Base-by-base conservation (phyloP, 2,888 invertebrate genomes). In the Cremastinae sp. region DNA sequence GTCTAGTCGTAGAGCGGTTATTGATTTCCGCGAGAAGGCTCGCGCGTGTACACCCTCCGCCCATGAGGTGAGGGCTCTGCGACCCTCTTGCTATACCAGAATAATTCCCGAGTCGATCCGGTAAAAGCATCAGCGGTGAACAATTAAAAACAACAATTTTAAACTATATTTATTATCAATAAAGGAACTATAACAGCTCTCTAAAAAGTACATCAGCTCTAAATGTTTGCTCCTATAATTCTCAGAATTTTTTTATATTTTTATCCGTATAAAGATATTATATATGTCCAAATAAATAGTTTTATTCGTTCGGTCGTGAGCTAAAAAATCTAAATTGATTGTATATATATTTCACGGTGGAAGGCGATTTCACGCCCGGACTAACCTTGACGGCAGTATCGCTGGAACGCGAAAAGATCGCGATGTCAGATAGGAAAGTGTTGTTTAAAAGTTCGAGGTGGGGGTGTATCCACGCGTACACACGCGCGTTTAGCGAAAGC, bases 381-480 rank as follows among this genome's bases (percentile, higher is more conserved):
- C 45, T 71, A 68, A 64, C 58, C 34, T 56, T 51, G 54, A 74
- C 75, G 78, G 76, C 28, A 82, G 80, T 83, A 82, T 83, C 81
- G 81, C 65, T 58, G 59, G 47, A 64, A 49, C 18, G 66, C 53
- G 38, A 66, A 68, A 62, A 75, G 75, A 80, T 77, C 18, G 76
- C 79, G 80, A 79, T 66, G 34, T 34, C 45, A 66, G 54, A 65
- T 65, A 43, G 65, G 34, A 65, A 66, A 54, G 54, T 66, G 66
- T 66, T 45, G 66, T 56, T 66, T 82, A 81, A 85, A 81, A 84
- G 82, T 58, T 80, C 74, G 84, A 84, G 85, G 84, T 84, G 86
- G 62, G 85, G 85, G 84, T 84, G 86, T 85, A 85, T 82, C 84
- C 86, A 85, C 87, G 86, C 87, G 87, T 86, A 85, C 84, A 85